A percentile compares a stretch with the other conserved stretches of the same genome.
Evolutionary conservation across 2,113 vertebrate genomes (phyloP).

Genomic region (Fregetta grallaria): DNA sequence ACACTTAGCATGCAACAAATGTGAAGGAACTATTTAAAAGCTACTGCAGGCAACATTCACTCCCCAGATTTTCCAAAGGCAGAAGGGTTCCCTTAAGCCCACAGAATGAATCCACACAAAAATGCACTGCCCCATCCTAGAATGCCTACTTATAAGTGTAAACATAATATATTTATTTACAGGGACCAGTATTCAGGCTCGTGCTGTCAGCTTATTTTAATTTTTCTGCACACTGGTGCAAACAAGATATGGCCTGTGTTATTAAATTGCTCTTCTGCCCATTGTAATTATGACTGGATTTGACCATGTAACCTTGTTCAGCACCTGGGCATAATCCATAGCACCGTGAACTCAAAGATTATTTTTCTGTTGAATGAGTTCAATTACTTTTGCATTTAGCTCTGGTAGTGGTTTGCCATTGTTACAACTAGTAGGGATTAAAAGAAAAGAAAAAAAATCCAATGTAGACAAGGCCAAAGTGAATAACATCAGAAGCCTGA

Average conservation of each 20-base stretch:
- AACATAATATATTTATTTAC: neutral
- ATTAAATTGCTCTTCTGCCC: neutral
- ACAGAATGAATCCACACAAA: neutral
- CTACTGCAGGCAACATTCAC: neutral
- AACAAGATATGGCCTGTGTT: neutral
- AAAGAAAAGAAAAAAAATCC: neutral
- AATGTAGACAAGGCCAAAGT: conserved; percentile 2
- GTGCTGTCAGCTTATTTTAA: neutral
- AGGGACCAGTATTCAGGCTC: neutral
- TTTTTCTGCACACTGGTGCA: neutral
- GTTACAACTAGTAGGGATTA: neutral
- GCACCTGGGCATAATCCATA: neutral
- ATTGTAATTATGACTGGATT: neutral
- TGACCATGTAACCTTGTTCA: neutral
- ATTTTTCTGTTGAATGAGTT: neutral
- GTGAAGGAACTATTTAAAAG: neutral
- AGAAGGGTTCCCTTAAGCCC: neutral
- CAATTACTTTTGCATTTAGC: neutral
- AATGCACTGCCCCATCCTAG: neutral
- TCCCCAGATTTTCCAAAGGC: neutral
- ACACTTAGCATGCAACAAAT: neutral
- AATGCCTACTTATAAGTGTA: neutral
- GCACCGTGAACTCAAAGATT: neutral
- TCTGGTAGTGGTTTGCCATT: neutral
- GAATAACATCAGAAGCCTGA: conserved; percentile 66